phyloP scores from a whole-genome alignment of 2,888 invertebrate genomes.

The Quadroppia sp. region DNA sequence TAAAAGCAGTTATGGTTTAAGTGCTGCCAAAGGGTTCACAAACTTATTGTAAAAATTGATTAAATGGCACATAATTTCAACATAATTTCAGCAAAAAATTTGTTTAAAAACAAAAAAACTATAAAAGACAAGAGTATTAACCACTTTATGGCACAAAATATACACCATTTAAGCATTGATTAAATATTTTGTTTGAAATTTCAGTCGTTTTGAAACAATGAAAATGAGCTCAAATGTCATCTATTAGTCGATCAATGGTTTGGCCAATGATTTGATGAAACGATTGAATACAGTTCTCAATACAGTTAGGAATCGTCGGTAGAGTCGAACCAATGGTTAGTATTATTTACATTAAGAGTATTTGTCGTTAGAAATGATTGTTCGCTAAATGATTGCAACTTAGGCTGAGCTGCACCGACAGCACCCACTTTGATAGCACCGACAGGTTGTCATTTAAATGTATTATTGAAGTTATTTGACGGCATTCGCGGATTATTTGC shows the following conservation, averaged over 20 bases:
- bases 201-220: slow-evolving; percentile 12
- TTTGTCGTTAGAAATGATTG: slow-evolving; percentile 2
- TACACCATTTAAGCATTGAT: slow-evolving; percentile 16
- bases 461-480: slow-evolving; percentile 21
- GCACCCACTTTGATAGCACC: not conserved
- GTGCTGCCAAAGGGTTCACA: not conserved
- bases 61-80: slow-evolving; percentile 7
- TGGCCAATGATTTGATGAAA: not conserved
- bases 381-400: not conserved
- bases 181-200: not conserved
- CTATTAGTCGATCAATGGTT: not conserved
- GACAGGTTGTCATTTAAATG: not conserved
- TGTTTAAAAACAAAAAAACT: slow-evolving; percentile 11
- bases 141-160: slow-evolving; percentile 24
- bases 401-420: not conserved
- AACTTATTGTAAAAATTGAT: not conserved
- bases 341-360: slow-evolving; percentile 7
- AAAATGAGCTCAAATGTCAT: not conserved
- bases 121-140: slow-evolving; percentile 30
- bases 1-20: too few relatives aligned
- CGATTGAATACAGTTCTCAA: not conserved
- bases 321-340: not conserved
- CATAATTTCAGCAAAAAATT: not conserved
- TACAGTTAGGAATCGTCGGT: slow-evolving; percentile 24
- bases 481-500: slow-evolving; percentile 39